phyloP scores from a whole-genome alignment of 2,888 invertebrate genomes.

The Phengaris alcon region DNA sequence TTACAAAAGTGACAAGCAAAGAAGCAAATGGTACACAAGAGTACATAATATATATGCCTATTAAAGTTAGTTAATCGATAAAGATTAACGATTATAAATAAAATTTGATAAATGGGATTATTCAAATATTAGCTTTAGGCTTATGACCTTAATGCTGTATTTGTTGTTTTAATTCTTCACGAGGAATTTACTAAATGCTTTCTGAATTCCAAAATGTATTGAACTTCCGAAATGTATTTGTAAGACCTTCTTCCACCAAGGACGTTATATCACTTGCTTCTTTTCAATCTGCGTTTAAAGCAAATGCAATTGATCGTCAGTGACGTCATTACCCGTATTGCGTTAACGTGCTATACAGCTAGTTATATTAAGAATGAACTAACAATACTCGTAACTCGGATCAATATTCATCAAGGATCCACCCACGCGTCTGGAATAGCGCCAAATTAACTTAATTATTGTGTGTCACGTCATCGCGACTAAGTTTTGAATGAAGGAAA shows the following conservation, averaged over 20 bases:
- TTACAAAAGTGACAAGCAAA: background rate
- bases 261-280: background rate
- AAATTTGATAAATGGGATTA: background rate
- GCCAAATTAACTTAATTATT: slow-evolving; percentile 26
- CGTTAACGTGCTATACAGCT: background rate
- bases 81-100: background rate
- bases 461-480: background rate
- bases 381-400: slow-evolving; percentile 22
- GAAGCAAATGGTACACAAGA: background rate
- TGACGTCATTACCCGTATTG: slow-evolving; percentile 16
- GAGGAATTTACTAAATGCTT: too few relatives aligned
- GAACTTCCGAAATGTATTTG: background rate
- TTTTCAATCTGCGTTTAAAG: background rate
- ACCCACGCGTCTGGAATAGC: slow-evolving; percentile 17
- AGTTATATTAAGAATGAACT: slow-evolving; percentile 21
- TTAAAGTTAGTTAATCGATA: background rate
- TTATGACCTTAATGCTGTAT: too few relatives aligned
- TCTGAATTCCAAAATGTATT: too few relatives aligned
- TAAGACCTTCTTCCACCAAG: background rate
- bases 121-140: background rate
- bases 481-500: slow-evolving; percentile 1
- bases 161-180: too few relatives aligned
- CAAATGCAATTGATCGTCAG: background rate
- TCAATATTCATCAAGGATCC: slow-evolving; percentile 25
- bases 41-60: background rate